Conservation (phyloP, 1,140 invertebrate genomes). For the Stenopsyche tienmushanensis region DNA sequence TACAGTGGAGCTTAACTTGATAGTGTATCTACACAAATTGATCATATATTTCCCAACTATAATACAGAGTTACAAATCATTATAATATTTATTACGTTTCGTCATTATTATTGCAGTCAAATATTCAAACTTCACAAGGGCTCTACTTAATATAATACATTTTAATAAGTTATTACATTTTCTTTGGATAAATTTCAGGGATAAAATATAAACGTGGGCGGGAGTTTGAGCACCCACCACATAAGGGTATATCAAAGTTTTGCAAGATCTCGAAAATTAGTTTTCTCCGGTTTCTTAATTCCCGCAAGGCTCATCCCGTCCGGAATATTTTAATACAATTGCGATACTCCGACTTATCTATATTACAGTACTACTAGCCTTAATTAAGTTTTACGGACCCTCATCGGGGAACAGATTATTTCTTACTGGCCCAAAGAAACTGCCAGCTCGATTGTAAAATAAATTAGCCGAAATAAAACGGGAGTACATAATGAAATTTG, state of each 20-base stretch:
- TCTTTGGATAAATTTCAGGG: too few species aligned
- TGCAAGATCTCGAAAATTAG: too few species aligned
- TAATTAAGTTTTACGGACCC: constrained; percentile 11
- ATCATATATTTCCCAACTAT: background rate
- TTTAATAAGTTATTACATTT: too few species aligned
- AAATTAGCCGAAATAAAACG: background rate
- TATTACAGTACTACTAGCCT: constrained; percentile 7
- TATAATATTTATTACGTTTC: background rate
- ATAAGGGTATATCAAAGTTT: too few species aligned
- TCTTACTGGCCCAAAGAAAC: background rate
- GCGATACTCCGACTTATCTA: constrained; percentile 11
- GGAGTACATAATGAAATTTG: background rate
- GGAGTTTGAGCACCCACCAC: too few species aligned
- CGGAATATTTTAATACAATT: constrained; percentile 12
- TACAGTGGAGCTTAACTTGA: too few species aligned
- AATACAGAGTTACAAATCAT: background rate
- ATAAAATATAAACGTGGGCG: too few species aligned
- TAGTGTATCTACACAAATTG: background rate
- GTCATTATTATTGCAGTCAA: background rate
- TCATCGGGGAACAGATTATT: background rate
- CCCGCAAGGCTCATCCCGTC: constrained; percentile 1
- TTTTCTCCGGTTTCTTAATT: too few species aligned
- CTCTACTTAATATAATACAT: too few species aligned
- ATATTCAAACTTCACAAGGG: background rate
- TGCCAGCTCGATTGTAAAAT: background rate